A percentile compares a stretch with the other conserved stretches of the same genome.
Evolutionary conservation across 2,797 vertebrate genomes (phyloP).

Genomic region (Aphelocoma californica): DNA sequence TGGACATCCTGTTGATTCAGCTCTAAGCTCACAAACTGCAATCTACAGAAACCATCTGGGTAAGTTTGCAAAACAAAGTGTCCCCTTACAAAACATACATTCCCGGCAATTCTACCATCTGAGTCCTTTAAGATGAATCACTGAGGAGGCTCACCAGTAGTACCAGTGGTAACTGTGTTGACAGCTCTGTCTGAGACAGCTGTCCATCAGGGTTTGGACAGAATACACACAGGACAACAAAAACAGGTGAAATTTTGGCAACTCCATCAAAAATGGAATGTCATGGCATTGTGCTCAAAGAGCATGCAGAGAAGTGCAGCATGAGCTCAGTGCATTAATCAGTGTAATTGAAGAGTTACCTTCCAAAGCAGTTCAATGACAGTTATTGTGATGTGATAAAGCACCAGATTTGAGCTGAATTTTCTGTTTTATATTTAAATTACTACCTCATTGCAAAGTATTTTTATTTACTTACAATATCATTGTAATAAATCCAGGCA

Average conservation of each 20-base stretch:
- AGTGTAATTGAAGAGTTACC: background rate
- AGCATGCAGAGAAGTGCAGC: background rate
- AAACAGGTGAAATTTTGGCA: background rate
- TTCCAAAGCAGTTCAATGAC: background rate
- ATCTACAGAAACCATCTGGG: conserved; percentile 31
- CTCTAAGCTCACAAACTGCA: background rate
- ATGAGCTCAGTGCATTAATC: background rate
- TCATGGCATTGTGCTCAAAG: background rate
- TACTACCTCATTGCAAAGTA: background rate
- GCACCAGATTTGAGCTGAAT: background rate
- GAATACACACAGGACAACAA: background rate
- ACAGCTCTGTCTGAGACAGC: background rate
- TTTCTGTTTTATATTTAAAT: background rate
- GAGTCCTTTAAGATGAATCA: background rate
- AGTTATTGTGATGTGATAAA: background rate
- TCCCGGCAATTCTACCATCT: background rate
- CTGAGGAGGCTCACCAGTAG: background rate
- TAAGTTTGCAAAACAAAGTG: background rate
- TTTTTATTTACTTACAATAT: background rate
- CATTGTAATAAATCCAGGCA: background rate
- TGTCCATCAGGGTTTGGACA: background rate
- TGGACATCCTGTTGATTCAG: background rate
- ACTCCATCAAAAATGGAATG: background rate
- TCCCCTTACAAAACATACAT: conserved; percentile 22
- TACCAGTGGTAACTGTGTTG: background rate